phyloP scores from a whole-genome alignment of 2,113 vertebrate species.

The Prochilodus magdalenae region DNA sequence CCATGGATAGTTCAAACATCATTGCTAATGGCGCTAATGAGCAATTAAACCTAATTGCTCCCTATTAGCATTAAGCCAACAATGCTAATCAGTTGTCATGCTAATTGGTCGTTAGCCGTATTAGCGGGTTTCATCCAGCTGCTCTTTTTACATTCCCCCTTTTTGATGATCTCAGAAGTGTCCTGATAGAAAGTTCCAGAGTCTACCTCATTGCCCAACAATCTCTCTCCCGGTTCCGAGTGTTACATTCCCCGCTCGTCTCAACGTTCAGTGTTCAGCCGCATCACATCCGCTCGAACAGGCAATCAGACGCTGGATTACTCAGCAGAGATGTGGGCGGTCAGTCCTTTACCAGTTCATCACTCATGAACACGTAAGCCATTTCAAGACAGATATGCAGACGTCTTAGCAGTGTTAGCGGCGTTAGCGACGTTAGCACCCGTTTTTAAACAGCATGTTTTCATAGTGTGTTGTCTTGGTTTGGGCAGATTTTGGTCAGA shows the following conservation, averaged over 20 bases:
- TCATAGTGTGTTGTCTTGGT: not conserved
- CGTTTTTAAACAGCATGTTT: not conserved
- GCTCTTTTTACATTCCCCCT: not conserved
- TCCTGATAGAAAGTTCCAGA: constrained; percentile 32
- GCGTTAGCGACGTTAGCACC: not conserved
- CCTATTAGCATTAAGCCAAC: not conserved
- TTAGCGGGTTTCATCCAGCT: not conserved
- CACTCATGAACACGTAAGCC: not conserved
- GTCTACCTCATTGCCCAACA: constrained; percentile 35
- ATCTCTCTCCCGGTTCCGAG: not conserved
- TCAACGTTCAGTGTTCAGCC: not conserved
- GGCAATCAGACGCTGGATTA: not conserved
- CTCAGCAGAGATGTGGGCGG: too few species aligned
- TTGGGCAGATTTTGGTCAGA: not conserved
- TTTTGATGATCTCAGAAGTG: not conserved
- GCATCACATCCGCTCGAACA: not conserved
- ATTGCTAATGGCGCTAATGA: not conserved
- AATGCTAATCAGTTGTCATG: not conserved
- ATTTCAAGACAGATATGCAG: not conserved
- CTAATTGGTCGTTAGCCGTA: not conserved
- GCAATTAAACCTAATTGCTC: not conserved
- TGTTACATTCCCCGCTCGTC: not conserved
- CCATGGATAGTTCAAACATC: not conserved
- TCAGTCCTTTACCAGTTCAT: not conserved
- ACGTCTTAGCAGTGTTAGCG: not conserved